Evolutionary conservation across 2,888 invertebrate genomes (phyloP), one percentile per base, ranked within the genome.

Genomic region (Pardosa pseudoannulata): DNA sequence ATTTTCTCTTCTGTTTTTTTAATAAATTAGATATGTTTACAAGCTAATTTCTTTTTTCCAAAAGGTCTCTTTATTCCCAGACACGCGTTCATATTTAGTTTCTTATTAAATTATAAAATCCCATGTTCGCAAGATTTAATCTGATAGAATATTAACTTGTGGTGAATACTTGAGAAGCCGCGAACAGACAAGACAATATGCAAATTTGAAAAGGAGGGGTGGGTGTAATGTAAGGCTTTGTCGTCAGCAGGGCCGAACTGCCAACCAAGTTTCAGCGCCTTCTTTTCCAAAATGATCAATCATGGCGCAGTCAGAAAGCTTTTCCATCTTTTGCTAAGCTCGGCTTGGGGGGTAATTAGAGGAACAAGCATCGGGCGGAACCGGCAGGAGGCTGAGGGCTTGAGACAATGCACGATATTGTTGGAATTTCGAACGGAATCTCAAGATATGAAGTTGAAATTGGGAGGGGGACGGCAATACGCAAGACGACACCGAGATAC

Each of bases 331-430:
- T 82, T 70, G 29, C 31, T 62, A 70, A 36, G 65, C 73, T 41
- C 70, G 31, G 64, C 70, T 56, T 56, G 23, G 56, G 56, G 56
- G 64, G 83, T 78, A 83, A 83, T 78, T 78, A 83, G 72, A 83
- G 83, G 83, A 72, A 83, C 83, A 83, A 56, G 83, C 36, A 83
- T 71, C 73, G 78, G 83, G 83, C 83, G 83, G 83, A 67, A 41
- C 70, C 28, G 28, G 39, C 70, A 39, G 23, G 29, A 23, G 64
- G 79, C 41, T 32, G 65, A 32, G 71, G 71, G 62, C n/a, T 50
- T 23, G 41, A 27, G 29, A 70, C 56, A 79, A 79, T 62, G 70
- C 67, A 64, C 29, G 32, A 70, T 32, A 56, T 56, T 56, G 56
- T 56, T 56, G 5, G 56, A 56, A 56, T 56, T 56, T 56, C 56